These are phyloP conservation scores for Acropora yongei DNA, from an alignment of 64 coral and sea anemone species.

Conservation along the genomic window DNA sequence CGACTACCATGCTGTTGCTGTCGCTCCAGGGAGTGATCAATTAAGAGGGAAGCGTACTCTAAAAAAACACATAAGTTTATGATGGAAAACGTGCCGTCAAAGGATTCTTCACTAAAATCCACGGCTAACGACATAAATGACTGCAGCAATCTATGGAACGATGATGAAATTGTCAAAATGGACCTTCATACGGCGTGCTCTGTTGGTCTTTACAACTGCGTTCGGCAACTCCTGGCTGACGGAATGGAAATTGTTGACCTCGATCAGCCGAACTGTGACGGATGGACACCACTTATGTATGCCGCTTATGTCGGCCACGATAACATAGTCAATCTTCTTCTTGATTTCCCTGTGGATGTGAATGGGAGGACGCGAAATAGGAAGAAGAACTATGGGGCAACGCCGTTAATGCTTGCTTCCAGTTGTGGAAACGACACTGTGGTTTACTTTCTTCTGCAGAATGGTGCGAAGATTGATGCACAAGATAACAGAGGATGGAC, in stretches of 20 bases:
- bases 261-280: constrained; percentile 63
- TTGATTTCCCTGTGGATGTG: constrained; percentile 72
- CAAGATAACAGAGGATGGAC: constrained; percentile 69
- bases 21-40: too few species aligned
- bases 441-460: constrained; percentile 74
- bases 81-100: neutral
- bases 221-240: constrained; percentile 55
- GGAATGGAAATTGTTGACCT: constrained; percentile 51
- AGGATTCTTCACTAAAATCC: neutral
- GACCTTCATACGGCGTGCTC: constrained; percentile 85
- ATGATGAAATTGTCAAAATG: constrained; percentile 73
- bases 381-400: constrained; percentile 21
- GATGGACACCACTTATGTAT: constrained; percentile 93
- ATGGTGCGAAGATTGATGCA: constrained; percentile 80
- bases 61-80: too few species aligned
- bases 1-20: too few species aligned
- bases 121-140: neutral
- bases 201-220: constrained; percentile 68
- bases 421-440: constrained; percentile 91
- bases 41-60: too few species aligned
- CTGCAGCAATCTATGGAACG: constrained; percentile 56
- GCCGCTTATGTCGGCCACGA: constrained; percentile 90
- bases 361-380: constrained; percentile 45
- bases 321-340: constrained; percentile 76
- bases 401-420: constrained; percentile 80